Conservation (phyloP, 2,888 invertebrate species). For the Torymus auratus region DNA sequence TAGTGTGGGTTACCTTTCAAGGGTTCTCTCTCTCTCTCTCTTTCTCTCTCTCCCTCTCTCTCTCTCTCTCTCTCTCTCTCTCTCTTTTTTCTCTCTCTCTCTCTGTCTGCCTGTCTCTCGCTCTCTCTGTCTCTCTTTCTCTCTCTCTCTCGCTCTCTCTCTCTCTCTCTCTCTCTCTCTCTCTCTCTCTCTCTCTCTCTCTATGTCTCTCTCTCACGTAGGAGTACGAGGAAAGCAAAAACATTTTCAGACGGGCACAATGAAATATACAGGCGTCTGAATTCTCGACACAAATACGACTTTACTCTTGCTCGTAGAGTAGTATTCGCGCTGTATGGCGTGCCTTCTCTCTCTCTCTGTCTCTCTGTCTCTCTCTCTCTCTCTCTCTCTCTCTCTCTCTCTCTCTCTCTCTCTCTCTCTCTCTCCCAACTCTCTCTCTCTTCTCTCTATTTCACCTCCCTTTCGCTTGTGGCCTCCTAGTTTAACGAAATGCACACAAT, state of each 20-base stretch:
- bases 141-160: no score
- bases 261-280: conserved; percentile 58
- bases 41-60: background rate
- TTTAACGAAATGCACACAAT: conserved; percentile 45
- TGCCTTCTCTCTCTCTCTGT: background rate
- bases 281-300: conserved; percentile 47
- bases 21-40: background rate
- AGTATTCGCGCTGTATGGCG: background rate
- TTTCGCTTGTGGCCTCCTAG: background rate
- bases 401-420: background rate
- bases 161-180: no score
- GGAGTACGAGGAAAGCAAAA: conserved; percentile 10
- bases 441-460: conserved; percentile 29
- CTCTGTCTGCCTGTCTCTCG: no score
- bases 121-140: no score
- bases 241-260: conserved; percentile 55
- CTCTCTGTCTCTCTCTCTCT: background rate
- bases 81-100: no score
- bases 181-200: background rate
- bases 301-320: conserved; percentile 24
- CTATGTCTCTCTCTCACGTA: background rate
- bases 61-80: background rate
- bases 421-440: background rate
- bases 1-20: conserved; percentile 27
- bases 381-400: background rate